phyloP scores from a whole-genome alignment of 1,140 invertebrate genomes.

The Drosophila biarmipes region DNA sequence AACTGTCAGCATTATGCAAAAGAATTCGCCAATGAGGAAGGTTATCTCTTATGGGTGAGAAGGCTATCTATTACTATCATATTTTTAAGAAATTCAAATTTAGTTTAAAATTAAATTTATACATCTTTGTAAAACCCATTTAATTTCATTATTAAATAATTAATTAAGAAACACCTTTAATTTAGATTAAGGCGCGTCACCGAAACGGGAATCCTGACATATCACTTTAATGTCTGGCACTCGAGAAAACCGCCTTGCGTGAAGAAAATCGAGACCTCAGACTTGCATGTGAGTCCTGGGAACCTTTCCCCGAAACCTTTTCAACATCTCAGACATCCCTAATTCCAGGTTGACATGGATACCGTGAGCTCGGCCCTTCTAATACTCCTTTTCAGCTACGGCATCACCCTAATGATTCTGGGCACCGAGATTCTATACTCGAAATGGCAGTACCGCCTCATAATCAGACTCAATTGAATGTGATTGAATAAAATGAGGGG shows the following conservation, averaged over 20 bases:
- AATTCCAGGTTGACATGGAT: conserved; percentile 76
- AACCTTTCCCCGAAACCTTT: neutral
- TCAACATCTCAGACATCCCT: neutral
- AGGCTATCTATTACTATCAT: too few relatives aligned
- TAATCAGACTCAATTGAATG: conserved; percentile 38
- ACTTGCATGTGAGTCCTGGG: conserved; percentile 84
- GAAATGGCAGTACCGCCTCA: conserved; percentile 57
- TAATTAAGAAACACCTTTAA: neutral
- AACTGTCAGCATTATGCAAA: conserved; percentile 86
- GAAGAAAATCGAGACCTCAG: conserved; percentile 84
- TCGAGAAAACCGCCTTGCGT: conserved; percentile 85
- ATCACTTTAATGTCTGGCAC: conserved; percentile 85
- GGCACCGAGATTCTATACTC: conserved; percentile 82
- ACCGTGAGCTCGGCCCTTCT: conserved; percentile 85
- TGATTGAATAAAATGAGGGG: conserved; percentile 28
- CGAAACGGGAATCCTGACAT: conserved; percentile 85
- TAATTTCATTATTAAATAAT: too few relatives aligned
- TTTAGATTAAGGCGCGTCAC: conserved; percentile 85
- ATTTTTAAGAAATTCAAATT: too few relatives aligned
- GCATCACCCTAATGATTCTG: conserved; percentile 81
- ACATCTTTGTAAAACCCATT: too few relatives aligned
- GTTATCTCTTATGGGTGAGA: conserved; percentile 87
- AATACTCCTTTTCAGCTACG: conserved; percentile 84
- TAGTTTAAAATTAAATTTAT: too few relatives aligned
- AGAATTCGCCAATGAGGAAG: conserved; percentile 87